phyloP scores from a whole-genome alignment of 2,888 invertebrate species.

The Serrognathus titanus region DNA sequence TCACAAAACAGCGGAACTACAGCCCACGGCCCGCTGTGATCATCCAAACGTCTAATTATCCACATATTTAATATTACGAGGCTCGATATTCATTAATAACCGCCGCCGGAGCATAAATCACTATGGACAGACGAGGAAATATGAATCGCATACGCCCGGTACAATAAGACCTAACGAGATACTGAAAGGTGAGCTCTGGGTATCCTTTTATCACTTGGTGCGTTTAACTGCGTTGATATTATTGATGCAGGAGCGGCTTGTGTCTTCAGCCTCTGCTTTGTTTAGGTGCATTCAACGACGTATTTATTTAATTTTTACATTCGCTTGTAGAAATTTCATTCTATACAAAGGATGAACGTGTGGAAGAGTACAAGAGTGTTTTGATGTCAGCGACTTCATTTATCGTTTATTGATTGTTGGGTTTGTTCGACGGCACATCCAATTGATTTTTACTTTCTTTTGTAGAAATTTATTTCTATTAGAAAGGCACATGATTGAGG shows the following conservation, averaged over 20 bases:
- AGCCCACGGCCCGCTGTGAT: constrained; percentile 32
- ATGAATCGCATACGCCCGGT: constrained; percentile 19
- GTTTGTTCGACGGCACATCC: too few species aligned
- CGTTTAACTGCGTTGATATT: background rate
- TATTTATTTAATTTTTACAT: too few species aligned
- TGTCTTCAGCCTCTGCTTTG: too few species aligned
- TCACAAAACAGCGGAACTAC: constrained; percentile 39
- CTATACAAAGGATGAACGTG: too few species aligned
- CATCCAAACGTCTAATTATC: constrained; percentile 29
- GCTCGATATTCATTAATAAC: constrained; percentile 30
- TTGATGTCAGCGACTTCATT: too few species aligned
- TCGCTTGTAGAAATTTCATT: too few species aligned
- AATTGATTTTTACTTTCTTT: too few species aligned
- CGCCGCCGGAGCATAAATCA: constrained; percentile 28
- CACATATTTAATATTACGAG: constrained; percentile 30
- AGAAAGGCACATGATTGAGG: too few species aligned
- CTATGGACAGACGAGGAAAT: constrained; percentile 24
- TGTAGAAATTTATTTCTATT: too few species aligned
- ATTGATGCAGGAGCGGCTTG: background rate
- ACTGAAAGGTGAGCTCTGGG: constrained; percentile 3
- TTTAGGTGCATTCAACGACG: too few species aligned
- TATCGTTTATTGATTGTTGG: too few species aligned
- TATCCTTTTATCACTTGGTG: background rate
- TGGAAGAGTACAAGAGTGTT: too few species aligned
- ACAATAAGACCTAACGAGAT: constrained; percentile 29